A percentile compares a stretch with the other conserved stretches of the same genome.
These are phyloP conservation scores for Clavelina lepadiformis DNA, from an alignment of 23 tunicate genomes.

Conservation along the genomic window DNA sequence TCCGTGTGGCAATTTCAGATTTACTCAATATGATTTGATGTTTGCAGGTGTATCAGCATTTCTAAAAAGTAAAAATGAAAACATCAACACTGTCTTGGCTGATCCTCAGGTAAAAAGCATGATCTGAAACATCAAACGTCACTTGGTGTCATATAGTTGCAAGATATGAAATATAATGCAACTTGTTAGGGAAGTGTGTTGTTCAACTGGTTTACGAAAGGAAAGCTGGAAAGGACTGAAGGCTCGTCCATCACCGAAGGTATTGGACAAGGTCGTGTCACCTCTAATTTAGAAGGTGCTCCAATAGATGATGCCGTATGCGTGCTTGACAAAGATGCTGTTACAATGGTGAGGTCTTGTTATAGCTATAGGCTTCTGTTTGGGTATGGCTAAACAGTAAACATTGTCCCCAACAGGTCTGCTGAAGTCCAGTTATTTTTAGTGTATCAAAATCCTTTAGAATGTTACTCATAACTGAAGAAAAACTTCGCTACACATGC, in stretches of 20 bases:
- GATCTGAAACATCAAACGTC: not conserved
- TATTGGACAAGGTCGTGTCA: constrained; percentile 94
- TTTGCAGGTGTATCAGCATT: constrained; percentile 75
- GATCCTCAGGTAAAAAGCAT: constrained; percentile 77
- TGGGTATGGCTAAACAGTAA: too few species aligned
- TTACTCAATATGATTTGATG: not conserved
- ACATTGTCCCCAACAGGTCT: too few species aligned
- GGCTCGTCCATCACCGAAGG: constrained; percentile 93
- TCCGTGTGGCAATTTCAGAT: too few species aligned
- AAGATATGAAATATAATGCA: not conserved
- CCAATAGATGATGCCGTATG: constrained; percentile 94
- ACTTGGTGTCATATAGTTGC: not conserved
- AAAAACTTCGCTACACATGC: too few species aligned
- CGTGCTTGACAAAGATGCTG: constrained; percentile 82
- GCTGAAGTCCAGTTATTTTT: too few species aligned
- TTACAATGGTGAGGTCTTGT: constrained; percentile 63
- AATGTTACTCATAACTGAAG: too few species aligned
- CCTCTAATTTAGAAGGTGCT: constrained; percentile 88
- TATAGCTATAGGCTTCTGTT: too few species aligned
- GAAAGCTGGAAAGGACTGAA: constrained; percentile 74
- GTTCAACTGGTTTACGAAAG: constrained; percentile 78
- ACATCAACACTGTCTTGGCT: constrained; percentile 61
- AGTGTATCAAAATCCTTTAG: too few species aligned
- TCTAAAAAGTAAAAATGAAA: constrained; percentile 57
- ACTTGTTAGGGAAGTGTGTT: constrained; percentile 85